Base-by-base conservation (phyloP, 1,140 invertebrate species). In the Mycetomoellerius zeteki region DNA sequence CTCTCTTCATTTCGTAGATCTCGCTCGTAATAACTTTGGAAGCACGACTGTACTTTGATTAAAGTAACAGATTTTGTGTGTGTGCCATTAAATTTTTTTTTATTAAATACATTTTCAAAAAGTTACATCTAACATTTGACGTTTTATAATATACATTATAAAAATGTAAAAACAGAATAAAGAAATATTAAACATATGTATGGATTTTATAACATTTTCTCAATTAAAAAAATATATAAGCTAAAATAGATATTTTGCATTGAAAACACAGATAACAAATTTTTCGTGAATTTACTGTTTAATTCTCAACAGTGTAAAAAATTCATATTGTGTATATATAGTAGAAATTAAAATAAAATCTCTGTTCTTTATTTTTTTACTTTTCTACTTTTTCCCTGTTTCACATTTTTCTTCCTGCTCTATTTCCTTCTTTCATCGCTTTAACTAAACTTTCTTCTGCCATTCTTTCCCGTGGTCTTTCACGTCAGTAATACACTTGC, bases 341-440 rank as follows among this genome's bases (percentile, higher is more conserved):
- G 43, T 54, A 80, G 47, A 84, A 89, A 87, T 87, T 87, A 78
- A 89, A 72, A 69, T 77, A 89, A 89, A 89, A 77, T 90, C 72
- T 62, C 56, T 27, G 24, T 30, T 12, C 10, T 52, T 19, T 67
- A 19, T 90, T 85, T 77, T 67, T 56, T 62, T 43, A 54, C 37
- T 16, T 21, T 71, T 10, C 37, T 43, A 43, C 47, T 77, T 58
- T 47, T 8, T 12, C 2, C 37, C 21, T 76, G 33, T 47, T 90
- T 87, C 56, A 78, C 73, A 65, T 84, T 87, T 78, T 21, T 69
- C n/a, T 47, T 16, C 12, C 16, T 19, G 3, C 21, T 69, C 12
- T 67, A 4, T 21, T 2, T 43, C 14, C 47, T 43, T 65, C n/a
- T 47, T 37, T 73, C 85, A 52, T n/a, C 56, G 54, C 24, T 84